Evolutionary conservation across 2,797 vertebrate species (phyloP), one percentile per base, ranked within the genome.

Genomic region (Nyctibius grandis): DNA sequence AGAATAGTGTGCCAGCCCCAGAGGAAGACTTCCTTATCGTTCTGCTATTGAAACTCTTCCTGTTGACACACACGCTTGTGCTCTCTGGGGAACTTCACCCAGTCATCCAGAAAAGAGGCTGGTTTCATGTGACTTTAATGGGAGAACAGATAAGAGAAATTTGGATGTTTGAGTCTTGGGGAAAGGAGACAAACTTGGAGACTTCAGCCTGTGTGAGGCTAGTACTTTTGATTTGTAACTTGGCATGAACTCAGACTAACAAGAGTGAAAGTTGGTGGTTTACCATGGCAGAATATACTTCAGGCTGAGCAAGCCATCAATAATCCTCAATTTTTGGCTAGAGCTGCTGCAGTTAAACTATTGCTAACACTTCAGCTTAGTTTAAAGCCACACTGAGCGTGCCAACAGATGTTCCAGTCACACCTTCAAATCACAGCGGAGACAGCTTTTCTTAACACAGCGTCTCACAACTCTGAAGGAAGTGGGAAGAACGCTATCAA

Each of bases 1-100:
- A 57, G 77, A 91, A 68, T 15, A 72, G 33, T 25, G n/a, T 69
- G 54, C 48, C 80, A 84, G 61, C 57, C 31, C 61, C 60, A 44
- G 76, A 88, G 88, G 87, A 89, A 78, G 76, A 48, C 57, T 94
- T 94, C 63, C 93, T 86, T 92, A 91, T 91, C 65, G 1, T 54
- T 84, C 40, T 70, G 83, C 42, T 78, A 15, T 65, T 91, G 83
- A 95, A 89, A 79, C 4, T 5, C 48, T 96, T 94, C 91, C 80
- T 90, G 76, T 93, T 77, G 85, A 88, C 73, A 59, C 2, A 0
- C 56, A 48, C 0, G 0, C 48, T 53, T 5, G 3, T 36, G 61
- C 54, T 59, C 90, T 81, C 54, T 53, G 82, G 76, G 88, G 75
- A 88, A 9, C 64, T 85, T 48, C 14, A 89, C 76, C 45, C 53